These are phyloP conservation scores for Dipodomys stephensi DNA, from an alignment of 2,113 vertebrate species.

Conservation along the genomic window DNA sequence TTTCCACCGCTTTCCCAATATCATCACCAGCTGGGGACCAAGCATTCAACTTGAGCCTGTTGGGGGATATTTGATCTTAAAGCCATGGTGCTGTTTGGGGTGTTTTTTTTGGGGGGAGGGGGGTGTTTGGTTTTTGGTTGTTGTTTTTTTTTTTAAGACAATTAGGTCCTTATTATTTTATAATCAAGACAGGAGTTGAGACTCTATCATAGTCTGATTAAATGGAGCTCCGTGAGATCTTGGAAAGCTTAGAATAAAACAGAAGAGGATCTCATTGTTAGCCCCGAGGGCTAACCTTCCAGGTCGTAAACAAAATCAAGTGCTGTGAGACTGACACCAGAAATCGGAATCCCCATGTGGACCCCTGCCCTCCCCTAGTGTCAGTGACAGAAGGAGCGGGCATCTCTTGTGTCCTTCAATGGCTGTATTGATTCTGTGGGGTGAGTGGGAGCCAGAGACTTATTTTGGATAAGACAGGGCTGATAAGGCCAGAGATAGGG, in stretches of 20 bases:
- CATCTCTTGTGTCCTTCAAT: background rate
- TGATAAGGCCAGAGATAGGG: background rate
- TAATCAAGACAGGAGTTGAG: background rate
- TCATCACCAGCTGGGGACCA: too few relatives aligned
- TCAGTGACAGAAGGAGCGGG: background rate
- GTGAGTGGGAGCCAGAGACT: conserved; percentile 32
- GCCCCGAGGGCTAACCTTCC: background rate
- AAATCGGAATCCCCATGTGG: background rate
- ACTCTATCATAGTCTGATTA: background rate
- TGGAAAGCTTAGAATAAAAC: background rate
- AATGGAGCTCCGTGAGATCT: background rate
- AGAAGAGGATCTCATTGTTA: background rate
- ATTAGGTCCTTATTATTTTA: background rate
- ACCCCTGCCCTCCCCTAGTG: background rate
- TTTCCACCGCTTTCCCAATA: too few relatives aligned
- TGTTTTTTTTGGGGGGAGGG: too few relatives aligned
- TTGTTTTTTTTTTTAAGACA: too few relatives aligned
- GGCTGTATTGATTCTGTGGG: background rate
- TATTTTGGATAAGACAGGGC: conserved; percentile 54
- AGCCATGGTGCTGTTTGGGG: too few relatives aligned
- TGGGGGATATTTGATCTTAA: too few relatives aligned
- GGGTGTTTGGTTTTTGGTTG: too few relatives aligned
- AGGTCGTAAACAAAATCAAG: background rate
- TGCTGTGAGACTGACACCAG: background rate
- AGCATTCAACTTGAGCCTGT: too few relatives aligned